Evolutionary conservation across 2,113 vertebrate genomes (phyloP), one percentile per base, ranked within the genome.

Genomic region (Brienomyrus brachyistius): DNA sequence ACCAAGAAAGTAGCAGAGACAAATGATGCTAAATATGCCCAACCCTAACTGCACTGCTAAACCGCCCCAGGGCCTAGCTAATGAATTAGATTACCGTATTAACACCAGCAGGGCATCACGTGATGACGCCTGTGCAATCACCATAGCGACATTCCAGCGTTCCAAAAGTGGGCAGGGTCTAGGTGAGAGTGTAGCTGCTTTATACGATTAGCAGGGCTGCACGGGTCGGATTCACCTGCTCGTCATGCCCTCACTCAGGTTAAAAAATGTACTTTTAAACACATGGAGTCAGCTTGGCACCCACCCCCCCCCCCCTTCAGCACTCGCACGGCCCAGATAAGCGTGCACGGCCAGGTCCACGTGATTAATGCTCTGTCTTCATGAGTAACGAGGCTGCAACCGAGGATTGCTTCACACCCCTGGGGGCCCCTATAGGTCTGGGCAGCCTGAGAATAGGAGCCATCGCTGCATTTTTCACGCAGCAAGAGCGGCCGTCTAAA

Each of bases 281-380:
- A 93, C 94, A 94, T 94, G 91, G 92, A 95, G 94, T 96, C 96
- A 96, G 93, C 92, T 95, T 91, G 93, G 95, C 93, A 94, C 95
- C 94, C 94, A 17, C 54, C 52, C 10, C 10, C 51, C 11, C 50
- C 50, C 50, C 3, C 4, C 92, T 31, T 91, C 94, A 94, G 94
- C 94, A 92, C 92, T 92, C 91, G 90, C 94, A 91, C 92, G 92
- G 94, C 95, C 95, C 96, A 96, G 95, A 97, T 97, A 96, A 96
- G 95, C 93, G 93, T 94, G 94, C 94, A 94, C 97, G 95, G 96
- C 94, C 95, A 92, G 95, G 94, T 94, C 95, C 93, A 0, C 66
- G 90, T 97, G 98, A 97, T 97, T 98, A 98, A 98, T 97, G 96
- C 92, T 91, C 95, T 97, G 94, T 97, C 96, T 94, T 91, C 94